Base-by-base conservation (phyloP, 2,797 vertebrate species). In the Gymnoscopelus microlampas region DNA sequence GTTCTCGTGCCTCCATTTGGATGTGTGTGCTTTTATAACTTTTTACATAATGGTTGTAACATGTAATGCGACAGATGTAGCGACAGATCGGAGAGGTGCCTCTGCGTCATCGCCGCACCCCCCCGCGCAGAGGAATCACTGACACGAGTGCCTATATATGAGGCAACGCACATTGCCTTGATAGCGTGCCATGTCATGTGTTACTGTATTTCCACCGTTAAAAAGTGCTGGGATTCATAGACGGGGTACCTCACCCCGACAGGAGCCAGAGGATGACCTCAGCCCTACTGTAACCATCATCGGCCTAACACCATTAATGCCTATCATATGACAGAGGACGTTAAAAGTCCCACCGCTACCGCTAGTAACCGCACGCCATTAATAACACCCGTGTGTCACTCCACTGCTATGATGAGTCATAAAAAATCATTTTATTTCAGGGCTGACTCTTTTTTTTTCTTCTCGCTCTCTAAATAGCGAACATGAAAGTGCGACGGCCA, bases 201-300 rank as follows among this genome's bases (percentile, higher is more conserved):
- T 58, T n/a, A 15, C 26, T 44, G 58, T 78, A 74, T 85, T 80
- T 83, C 55, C n/a, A 63, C 66, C 13, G 66, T 50, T 83, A 73
- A 81, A 26, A 14, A 14, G n/a, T 3, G 49, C 51, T 56, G 54
- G 76, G 71, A 90, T 90, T 82, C 79, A 69, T 80, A 90, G 88
- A 88, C 86, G 2, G 71, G 56, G 75, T 78, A 74, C 74, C 77
- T 87, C 84, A 90, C 68, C 26, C 65, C 57, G 23, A 54, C 74
- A 67, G 81, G 77, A 85, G 87, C 85, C 88, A 87, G 66, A 29
- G 39, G 50, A 86, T 93, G 87, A 93, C 80, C 78, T 91, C 90
- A 92, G 78, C 65, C 66, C 76, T 67, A 77, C 85, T 79, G 83
- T 79, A 86, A 85, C 83, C 79, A 85, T 90, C 89, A 84, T 85